Conservation (phyloP, 2,113 vertebrate genomes). For the Grallaria varia region DNA sequence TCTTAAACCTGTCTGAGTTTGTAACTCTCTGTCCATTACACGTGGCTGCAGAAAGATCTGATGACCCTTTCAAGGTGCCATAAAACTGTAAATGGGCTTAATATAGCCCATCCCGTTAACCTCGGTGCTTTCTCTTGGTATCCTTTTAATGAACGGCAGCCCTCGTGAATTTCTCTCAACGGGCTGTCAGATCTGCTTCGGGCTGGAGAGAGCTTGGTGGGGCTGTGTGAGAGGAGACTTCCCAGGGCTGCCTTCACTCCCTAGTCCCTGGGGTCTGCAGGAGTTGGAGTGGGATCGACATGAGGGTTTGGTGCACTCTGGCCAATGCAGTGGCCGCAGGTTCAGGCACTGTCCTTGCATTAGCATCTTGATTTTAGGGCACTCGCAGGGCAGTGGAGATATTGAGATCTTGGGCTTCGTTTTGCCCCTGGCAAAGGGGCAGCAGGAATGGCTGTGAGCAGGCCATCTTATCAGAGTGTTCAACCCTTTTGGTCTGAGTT, state of each 20-base stretch:
- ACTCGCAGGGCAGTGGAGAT: not conserved
- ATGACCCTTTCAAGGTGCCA: not conserved
- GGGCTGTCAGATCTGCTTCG: not conserved
- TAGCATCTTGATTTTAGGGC: not conserved
- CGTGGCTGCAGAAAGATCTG: not conserved
- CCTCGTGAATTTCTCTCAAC: not conserved
- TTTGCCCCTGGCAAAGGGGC: not conserved
- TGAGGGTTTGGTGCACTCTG: rapidly evolving
- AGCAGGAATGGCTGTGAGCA: not conserved
- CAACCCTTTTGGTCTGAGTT: rapidly evolving
- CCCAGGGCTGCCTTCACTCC: rapidly evolving
- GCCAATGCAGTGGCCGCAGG: rapidly evolving
- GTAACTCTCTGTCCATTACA: not conserved
- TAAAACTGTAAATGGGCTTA: slow-evolving; percentile 13
- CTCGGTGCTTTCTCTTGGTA: not conserved
- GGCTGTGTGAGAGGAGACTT: rapidly evolving
- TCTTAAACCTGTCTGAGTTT: not conserved
- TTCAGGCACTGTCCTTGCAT: rapidly evolving
- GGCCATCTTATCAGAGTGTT: not conserved
- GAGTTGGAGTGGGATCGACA: not conserved
- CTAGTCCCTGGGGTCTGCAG: rapidly evolving
- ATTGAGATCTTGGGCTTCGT: rapidly evolving
- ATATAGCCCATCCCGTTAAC: not conserved
- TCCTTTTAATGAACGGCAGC: not conserved
- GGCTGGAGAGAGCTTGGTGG: rapidly evolving